Percentiles rank a stretch among this genome's conserved stretches.
phyloP scores from a whole-genome alignment of 2,113 vertebrate species.

The Ciconia boyciana region DNA sequence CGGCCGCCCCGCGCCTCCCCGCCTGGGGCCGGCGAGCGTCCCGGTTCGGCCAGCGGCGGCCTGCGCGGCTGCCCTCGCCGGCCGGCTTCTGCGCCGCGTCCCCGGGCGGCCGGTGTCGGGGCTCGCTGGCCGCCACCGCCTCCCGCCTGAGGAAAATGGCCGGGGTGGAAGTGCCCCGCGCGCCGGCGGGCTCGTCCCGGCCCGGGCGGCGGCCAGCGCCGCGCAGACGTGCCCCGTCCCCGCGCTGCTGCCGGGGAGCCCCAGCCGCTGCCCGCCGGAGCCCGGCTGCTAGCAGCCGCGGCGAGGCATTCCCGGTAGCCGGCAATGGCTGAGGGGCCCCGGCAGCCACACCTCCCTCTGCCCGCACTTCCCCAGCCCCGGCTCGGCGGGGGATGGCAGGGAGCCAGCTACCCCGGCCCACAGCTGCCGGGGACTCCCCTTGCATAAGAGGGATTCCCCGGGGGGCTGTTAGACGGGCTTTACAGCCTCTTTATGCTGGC shows the following conservation, averaged over 20 bases:
- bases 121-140: not conserved
- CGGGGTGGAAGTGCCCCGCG: not conserved
- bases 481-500: not conserved
- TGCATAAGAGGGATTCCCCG: slow-evolving; percentile 23
- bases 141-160: slow-evolving; percentile 5
- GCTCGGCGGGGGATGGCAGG: slow-evolving; percentile 23
- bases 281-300: not conserved
- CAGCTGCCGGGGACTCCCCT: slow-evolving; percentile 49
- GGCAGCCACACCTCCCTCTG: slow-evolving; percentile 53
- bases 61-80: not conserved
- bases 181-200: not conserved
- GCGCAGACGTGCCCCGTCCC: not conserved
- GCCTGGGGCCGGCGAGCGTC: not conserved
- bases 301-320: not conserved
- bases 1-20: not conserved
- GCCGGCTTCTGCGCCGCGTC: not conserved
- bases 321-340: slow-evolving; percentile 30
- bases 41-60: not conserved
- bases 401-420: slow-evolving; percentile 34
- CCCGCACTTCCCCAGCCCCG: not conserved
- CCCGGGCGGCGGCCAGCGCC: not conserved
- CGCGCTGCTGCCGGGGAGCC: not conserved
- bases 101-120: not conserved
- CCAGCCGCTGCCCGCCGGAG: not conserved
- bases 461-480: not conserved